Conservation (phyloP, 1,140 invertebrate genomes). For the Megalonaias nervosa region DNA sequence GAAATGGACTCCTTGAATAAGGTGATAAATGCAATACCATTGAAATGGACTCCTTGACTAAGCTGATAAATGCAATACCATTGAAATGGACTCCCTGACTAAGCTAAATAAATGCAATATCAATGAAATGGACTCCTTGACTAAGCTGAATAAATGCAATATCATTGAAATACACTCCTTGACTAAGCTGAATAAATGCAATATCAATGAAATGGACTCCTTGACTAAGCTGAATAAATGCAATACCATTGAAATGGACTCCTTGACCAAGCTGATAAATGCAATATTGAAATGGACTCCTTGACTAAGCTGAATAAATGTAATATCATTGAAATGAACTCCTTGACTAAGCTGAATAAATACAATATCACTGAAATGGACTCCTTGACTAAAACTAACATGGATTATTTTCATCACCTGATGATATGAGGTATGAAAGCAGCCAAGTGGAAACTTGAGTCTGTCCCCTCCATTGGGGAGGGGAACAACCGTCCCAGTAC, state of each 20-base stretch:
- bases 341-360: not conserved
- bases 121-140: not conserved
- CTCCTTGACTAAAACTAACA: too few relatives aligned
- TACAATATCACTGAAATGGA: not conserved
- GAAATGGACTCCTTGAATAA: too few relatives aligned
- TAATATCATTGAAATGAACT: not conserved
- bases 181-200: too few relatives aligned
- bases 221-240: not conserved
- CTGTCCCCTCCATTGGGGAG: slow-evolving; percentile 78
- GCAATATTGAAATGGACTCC: not conserved
- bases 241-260: not conserved
- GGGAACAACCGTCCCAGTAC: slow-evolving; percentile 86
- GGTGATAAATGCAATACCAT: too few relatives aligned
- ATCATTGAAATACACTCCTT: too few relatives aligned
- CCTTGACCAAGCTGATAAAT: not conserved
- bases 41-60: too few relatives aligned
- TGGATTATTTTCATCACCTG: slow-evolving; percentile 42
- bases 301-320: not conserved
- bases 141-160: not conserved
- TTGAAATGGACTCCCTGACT: too few relatives aligned
- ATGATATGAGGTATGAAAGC: slow-evolving; percentile 70
- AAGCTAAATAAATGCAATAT: too few relatives aligned
- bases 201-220: too few relatives aligned
- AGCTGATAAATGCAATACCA: too few relatives aligned
- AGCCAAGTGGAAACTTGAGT: slow-evolving; percentile 76